A percentile compares a stretch with the other conserved stretches of the same genome.
phyloP scores from a whole-genome alignment of 2,888 invertebrate species.

The Monoplex corrugatus region DNA sequence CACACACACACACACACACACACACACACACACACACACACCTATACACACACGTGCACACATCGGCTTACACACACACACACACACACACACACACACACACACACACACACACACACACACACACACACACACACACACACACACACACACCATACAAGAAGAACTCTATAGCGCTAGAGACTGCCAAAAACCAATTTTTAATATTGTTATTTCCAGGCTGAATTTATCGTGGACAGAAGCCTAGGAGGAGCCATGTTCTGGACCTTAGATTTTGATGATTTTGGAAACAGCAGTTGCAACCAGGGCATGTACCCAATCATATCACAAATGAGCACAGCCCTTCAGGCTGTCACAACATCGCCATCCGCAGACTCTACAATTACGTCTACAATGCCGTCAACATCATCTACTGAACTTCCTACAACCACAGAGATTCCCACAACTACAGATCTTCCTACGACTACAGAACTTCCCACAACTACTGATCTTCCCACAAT shows the following conservation, averaged over 20 bases:
- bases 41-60: no score
- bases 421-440: neutral
- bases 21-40: no score
- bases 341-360: neutral
- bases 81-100: no score
- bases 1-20: no score
- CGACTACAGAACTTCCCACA: neutral
- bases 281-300: slow-evolving; percentile 46
- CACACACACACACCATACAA: no score
- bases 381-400: neutral
- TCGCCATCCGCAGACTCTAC: neutral
- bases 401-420: neutral
- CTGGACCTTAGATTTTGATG: slow-evolving; percentile 54
- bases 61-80: no score
- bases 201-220: slow-evolving; percentile 9
- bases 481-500: no score
- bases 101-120: no score
- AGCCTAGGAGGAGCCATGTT: slow-evolving; percentile 47
- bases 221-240: neutral
- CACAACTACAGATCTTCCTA: neutral
- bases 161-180: no score
- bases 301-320: slow-evolving; percentile 42
- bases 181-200: no score
- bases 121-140: no score
- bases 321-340: slow-evolving; percentile 26